Evolutionary conservation across 1,140 invertebrate species (phyloP), one percentile per base, ranked within the genome.

Genomic region (Hylyphantes graminicola): DNA sequence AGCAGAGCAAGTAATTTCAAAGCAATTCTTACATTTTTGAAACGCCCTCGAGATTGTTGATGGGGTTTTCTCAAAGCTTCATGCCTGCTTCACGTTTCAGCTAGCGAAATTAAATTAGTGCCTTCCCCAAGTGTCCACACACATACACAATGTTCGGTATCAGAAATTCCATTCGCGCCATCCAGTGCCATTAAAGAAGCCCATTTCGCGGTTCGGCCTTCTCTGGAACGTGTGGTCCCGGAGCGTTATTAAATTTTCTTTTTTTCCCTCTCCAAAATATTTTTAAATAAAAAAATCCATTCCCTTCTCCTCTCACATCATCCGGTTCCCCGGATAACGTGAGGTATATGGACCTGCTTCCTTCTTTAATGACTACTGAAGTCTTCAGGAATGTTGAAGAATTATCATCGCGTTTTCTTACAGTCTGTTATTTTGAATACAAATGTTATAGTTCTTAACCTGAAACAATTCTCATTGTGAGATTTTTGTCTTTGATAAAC

Each of bases 181-280:
- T 78, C 76, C 70, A 64, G 77, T 54, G 65, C 77, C 77, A 80
- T 80, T 80, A 80, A 80, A 80, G 77, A 59, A 80, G 77, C 65
- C 77, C 77, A 80, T 80, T 80, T 80, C 77, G 77, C 77, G 77
- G 77, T 80, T 80, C 77, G 77, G 68, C 77, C 70, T 80, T 80
- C 77, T 35, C 50, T 78, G 63, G 76, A 64, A 68, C 77, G 77
- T 68, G 77, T 54, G n/a, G 63, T 80, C 77, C 65, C 77, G 77
- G 65, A 80, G 77, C 77, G 77, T 80, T 80, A 80, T 80, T 80
- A 80, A 80, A 80, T 80, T 80, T 70, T 80, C 70, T 78, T 74
- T 74, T 64, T 35, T 65, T 65, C 10, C 59, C 35, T 81, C 15
- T 64, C 17, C 21, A 13, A 35, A 51, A 35, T 72, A 53, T 19